Conservation (phyloP, 2,797 vertebrate species). For the Dallia pectoralis region DNA sequence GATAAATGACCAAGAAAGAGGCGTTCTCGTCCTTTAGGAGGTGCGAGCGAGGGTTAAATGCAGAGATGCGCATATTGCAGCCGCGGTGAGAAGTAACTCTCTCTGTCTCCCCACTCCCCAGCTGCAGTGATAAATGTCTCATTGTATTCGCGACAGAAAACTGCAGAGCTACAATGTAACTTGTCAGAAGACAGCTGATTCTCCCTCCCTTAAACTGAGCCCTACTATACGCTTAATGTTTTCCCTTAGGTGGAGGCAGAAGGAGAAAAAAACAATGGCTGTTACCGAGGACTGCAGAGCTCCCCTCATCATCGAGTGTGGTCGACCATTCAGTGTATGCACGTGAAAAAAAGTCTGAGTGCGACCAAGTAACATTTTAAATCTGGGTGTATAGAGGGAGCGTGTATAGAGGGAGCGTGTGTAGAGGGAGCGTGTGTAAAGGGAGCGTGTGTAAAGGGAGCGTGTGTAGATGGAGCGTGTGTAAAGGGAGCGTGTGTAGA, state of each 20-base stretch:
- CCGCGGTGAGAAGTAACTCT: slow-evolving; percentile 49
- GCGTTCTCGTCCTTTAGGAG: slow-evolving; percentile 57
- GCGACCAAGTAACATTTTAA: background rate
- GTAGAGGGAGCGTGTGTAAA: slow-evolving; percentile 75
- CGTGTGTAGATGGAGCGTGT: too few species aligned
- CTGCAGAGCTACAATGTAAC: slow-evolving; percentile 67
- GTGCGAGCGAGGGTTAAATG: slow-evolving; percentile 66
- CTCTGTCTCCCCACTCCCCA: slow-evolving; percentile 56
- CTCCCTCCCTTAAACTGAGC: slow-evolving; percentile 60
- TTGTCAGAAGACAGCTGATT: slow-evolving; percentile 75
- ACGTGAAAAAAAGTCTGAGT: slow-evolving; percentile 14
- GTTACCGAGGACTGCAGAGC: slow-evolving; percentile 58
- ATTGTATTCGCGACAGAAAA: slow-evolving; percentile 77
- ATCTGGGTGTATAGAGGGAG: background rate
- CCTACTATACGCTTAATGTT: slow-evolving; percentile 66
- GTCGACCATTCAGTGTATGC: background rate
- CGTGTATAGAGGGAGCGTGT: slow-evolving; percentile 30
- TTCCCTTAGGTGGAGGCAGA: slow-evolving; percentile 51
- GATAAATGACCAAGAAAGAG: slow-evolving; percentile 51
- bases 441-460: slow-evolving; percentile 70
- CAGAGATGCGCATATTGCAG: slow-evolving; percentile 53
- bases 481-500: too few species aligned
- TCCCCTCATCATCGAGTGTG: slow-evolving; percentile 35
- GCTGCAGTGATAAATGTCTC: slow-evolving; percentile 81
- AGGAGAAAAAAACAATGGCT: slow-evolving; percentile 63